Base-by-base conservation (phyloP, 2,113 vertebrate genomes). In the Rhynchopsitta pachyrhyncha region DNA sequence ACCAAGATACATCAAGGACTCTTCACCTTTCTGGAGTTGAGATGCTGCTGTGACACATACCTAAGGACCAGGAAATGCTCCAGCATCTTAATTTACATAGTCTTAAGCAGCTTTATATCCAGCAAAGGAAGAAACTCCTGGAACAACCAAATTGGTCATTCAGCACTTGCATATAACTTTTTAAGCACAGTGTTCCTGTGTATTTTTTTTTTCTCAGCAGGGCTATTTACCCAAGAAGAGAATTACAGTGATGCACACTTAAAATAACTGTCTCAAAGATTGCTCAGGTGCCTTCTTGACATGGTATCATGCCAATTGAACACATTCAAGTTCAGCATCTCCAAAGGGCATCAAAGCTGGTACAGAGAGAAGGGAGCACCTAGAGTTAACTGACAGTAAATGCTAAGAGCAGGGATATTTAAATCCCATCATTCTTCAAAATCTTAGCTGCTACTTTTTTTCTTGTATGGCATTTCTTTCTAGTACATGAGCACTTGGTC, bases 1-100 rank as follows among this genome's bases (percentile, higher is more conserved):
- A 64, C 7, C 0, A 0, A 67, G 53, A n/a, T 62, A 12, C 17
- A 76, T 39, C 5, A 18, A 76, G 19, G 44, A 17, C 25, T 86
- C 29, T 28, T 80, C 53, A 69, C 9, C 17, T 67, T 70, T 80
- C 55, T 85, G 70, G 28, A 55, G 13, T 1, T 64, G 24, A 11
- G 24, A 70, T 46, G 6, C 44, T 85, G 27, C 29, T 85, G 47
- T 47, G 33, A 49, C 17, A 19, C 12, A 11, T 27, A 46, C 19
- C 42, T 57, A 66, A 55, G 31, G 53, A 55, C 9, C 16, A 49
- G 59, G 5, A 83, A 76, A 50, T 3, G 7, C 8, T 41, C 14
- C 55, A 17, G 6, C 8, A 31, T 67, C 55, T 77, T 82, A 67
- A 81, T 52, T 24, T 74, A 46, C 5, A 7, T 42, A 70, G 16